Conservation (phyloP, 2,113 vertebrate genomes). For the Macheiramphus alcinus region DNA sequence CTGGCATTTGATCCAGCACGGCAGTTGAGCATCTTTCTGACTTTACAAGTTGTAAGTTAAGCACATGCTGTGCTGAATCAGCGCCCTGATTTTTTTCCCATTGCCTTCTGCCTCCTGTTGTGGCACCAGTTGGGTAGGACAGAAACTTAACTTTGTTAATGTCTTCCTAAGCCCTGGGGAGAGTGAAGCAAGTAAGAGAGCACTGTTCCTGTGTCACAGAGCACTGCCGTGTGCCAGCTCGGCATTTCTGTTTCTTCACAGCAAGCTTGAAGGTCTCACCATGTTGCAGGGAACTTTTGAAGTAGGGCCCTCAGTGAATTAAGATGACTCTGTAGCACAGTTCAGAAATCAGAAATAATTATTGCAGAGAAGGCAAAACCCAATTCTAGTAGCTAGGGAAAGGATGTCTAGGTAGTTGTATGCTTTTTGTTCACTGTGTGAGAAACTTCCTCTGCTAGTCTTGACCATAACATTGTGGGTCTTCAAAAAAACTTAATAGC, state of each 20-base stretch:
- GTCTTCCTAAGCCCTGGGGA: neutral
- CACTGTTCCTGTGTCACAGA: neutral
- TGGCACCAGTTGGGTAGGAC: neutral
- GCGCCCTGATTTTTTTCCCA: neutral
- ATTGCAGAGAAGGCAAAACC: neutral
- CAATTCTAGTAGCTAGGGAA: neutral
- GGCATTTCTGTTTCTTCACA: neutral
- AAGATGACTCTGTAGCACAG: neutral
- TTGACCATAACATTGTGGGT: neutral
- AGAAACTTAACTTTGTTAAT: neutral
- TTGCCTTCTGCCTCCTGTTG: neutral
- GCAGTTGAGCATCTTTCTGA: neutral
- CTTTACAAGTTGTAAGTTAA: neutral
- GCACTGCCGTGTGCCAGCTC: neutral
- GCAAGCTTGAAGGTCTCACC: neutral
- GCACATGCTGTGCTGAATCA: neutral
- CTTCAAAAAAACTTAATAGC: neutral
- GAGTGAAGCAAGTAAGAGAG: fast-evolving
- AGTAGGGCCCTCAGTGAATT: neutral
- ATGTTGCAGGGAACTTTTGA: neutral
- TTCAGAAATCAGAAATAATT: neutral
- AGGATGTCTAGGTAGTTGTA: neutral
- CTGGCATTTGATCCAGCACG: neutral
- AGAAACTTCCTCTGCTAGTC: neutral
- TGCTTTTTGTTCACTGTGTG: neutral